Percentiles rank a stretch among this genome's conserved stretches.
Conservation (phyloP, 2,888 invertebrate species). For the Tipula unca region DNA sequence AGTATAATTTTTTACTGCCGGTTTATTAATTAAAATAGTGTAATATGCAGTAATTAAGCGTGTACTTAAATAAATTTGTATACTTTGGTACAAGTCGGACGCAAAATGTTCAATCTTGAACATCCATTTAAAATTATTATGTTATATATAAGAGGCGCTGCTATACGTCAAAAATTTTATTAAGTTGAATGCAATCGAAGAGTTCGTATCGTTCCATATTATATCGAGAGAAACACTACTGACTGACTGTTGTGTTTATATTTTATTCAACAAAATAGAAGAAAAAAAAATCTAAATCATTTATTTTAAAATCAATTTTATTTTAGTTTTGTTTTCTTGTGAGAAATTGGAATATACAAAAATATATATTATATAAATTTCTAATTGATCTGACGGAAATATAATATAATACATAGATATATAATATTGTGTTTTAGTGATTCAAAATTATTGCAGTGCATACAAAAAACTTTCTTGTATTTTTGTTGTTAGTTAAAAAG, state of each 20-base stretch:
- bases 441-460: neutral
- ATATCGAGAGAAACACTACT: neutral
- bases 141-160: constrained; percentile 14
- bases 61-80: neutral
- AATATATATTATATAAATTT: neutral
- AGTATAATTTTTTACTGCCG: neutral
- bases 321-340: neutral
- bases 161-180: neutral
- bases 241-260: neutral
- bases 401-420: neutral
- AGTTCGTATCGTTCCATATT: neutral
- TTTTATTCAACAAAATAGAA: neutral
- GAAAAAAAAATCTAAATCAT: neutral
- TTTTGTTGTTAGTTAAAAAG: neutral
- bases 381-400: neutral
- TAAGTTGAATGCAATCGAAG: constrained; percentile 8
- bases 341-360: neutral
- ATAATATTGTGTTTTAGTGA: neutral
- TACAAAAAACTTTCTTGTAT: neutral
- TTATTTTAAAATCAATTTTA: neutral
- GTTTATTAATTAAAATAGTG: neutral
- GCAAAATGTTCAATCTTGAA: neutral
- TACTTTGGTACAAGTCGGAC: neutral
- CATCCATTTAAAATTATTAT: neutral
- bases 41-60: neutral